These are phyloP conservation scores for Corythucha ciliata DNA, from an alignment of 2,888 invertebrate genomes.

Conservation along the genomic window DNA sequence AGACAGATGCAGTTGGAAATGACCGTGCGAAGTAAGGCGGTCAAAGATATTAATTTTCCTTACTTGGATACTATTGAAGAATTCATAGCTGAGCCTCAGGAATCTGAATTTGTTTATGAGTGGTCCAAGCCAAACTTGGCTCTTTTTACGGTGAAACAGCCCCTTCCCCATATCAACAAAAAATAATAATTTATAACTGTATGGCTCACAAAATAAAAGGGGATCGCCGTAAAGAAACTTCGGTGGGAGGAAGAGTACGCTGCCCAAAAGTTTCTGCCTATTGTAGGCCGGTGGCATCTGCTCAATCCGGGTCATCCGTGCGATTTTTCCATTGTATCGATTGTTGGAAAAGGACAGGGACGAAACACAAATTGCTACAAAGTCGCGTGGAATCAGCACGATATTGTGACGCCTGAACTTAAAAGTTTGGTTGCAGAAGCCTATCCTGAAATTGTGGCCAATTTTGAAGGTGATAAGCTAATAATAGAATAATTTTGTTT, in stretches of 20 bases:
- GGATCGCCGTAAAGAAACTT: constrained; percentile 55
- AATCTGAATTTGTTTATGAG: constrained; percentile 48
- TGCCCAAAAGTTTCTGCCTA: constrained; percentile 65
- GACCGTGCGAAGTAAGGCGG: constrained; percentile 56
- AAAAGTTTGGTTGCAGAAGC: constrained; percentile 19
- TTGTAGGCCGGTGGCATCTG: constrained; percentile 68
- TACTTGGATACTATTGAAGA: constrained; percentile 64
- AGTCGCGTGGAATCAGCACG: constrained; percentile 26
- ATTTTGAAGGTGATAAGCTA: constrained; percentile 24
- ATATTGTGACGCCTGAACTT: constrained; percentile 23
- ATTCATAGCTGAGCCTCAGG: constrained; percentile 51
- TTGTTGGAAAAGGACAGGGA: constrained; percentile 19
- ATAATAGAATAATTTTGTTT: background rate
- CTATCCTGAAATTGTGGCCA: constrained; percentile 24
- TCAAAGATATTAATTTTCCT: constrained; percentile 56
- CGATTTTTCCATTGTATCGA: constrained; percentile 18
- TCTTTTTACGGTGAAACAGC: constrained; percentile 60
- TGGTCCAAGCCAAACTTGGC: constrained; percentile 59
- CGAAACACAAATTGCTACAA: constrained; percentile 20
- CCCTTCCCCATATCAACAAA: too few species aligned
- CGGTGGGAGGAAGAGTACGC: constrained; percentile 68
- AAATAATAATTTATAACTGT: constrained; percentile 9
- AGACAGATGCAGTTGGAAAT: constrained; percentile 49
- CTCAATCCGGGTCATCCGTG: constrained; percentile 40
- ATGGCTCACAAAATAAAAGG: too few species aligned